Evolutionary conservation across 2,113 vertebrate genomes (phyloP), one percentile per base, ranked within the genome.

Genomic region (Eclectus roratus): DNA sequence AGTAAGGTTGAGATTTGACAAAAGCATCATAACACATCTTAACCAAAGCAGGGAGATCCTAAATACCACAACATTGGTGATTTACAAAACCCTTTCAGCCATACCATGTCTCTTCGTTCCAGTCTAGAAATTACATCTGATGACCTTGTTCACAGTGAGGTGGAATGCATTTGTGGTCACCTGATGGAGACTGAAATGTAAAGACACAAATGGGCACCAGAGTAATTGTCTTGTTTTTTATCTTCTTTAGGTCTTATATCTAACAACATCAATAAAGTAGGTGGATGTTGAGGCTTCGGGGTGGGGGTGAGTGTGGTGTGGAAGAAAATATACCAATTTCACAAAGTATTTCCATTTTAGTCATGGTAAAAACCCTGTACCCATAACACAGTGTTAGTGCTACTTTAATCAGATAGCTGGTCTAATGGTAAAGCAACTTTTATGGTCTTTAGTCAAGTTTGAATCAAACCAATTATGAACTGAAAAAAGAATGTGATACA

Each of bases 211-310:
- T 25, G 50, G 84, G 80, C 64, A 71, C 79, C 95, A 69, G 35
- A 66, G 2, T 78, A 47, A 44, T 76, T 87, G 85, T 89, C 65
- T 88, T 93, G 77, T 5, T 53, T 89, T 90, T 94, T 86, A 56
- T 68, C 81, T 93, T 91, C 58, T 88, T 95, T 94, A 94, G 91
- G 73, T 95, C 82, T 89, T 93, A 58, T 91, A 89, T 96, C 47
- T 97, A 93, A 96, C 85, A 94, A 39, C 80, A 21, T n/a, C 49
- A 8, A 64, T 91, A 33, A 97, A 91, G 66, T 91, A 96, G 95
- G 84, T 89, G 91, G 81, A 93, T 31, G 79, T n/a, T 90, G 70
- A 70, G 47, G 21, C 53, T 80, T 78, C 76, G 74, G 77, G 39
- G 37, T 37, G 37, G 93, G 73, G 80, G 58, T 91, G 66, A 91